These are phyloP conservation scores for Calvadosia cruxmelitensis DNA, from an alignment of 30 jellyfish, hydroid and myxozoan genomes.

Conservation along the genomic window DNA sequence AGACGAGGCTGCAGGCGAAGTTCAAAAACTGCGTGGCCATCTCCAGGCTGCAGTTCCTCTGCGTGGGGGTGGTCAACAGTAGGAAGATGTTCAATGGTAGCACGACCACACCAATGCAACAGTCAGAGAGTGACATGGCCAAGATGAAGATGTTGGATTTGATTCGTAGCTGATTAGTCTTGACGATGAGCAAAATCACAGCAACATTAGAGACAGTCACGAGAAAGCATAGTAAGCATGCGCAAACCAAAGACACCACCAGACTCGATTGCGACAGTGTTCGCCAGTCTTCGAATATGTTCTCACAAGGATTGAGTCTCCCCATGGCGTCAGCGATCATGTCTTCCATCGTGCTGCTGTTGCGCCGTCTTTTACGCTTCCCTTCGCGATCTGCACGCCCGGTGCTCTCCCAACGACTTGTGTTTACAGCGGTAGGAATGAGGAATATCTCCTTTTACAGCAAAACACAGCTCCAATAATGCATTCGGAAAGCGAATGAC, in stretches of 20 bases:
- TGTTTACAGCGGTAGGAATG: too few relatives aligned
- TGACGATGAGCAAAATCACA: neutral
- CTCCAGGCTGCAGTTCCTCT: conserved; percentile 27
- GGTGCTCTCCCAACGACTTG: too few relatives aligned
- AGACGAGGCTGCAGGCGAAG: conserved; percentile 27
- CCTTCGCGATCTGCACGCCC: too few relatives aligned
- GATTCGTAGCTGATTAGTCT: neutral
- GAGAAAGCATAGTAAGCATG: neutral
- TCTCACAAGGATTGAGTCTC: neutral
- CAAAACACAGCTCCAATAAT: too few relatives aligned
- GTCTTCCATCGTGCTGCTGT: conserved; percentile 1
- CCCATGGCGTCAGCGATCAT: neutral
- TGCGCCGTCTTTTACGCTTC: too few relatives aligned
- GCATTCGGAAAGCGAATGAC: too few relatives aligned
- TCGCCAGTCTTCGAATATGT: neutral
- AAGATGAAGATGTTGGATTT: neutral
- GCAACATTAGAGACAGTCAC: neutral
- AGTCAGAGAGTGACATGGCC: conserved; percentile 12
- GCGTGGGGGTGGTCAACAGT: conserved; percentile 9
- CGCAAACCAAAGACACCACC: neutral
- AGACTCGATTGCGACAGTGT: neutral
- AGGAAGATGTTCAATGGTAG: conserved; percentile 21
- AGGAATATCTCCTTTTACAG: too few relatives aligned
- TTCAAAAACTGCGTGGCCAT: conserved; percentile 40
- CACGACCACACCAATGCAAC: conserved; percentile 32